These are phyloP conservation scores for Acanthopleura granulata DNA, from an alignment of 2,888 invertebrate species.

Conservation along the genomic window DNA sequence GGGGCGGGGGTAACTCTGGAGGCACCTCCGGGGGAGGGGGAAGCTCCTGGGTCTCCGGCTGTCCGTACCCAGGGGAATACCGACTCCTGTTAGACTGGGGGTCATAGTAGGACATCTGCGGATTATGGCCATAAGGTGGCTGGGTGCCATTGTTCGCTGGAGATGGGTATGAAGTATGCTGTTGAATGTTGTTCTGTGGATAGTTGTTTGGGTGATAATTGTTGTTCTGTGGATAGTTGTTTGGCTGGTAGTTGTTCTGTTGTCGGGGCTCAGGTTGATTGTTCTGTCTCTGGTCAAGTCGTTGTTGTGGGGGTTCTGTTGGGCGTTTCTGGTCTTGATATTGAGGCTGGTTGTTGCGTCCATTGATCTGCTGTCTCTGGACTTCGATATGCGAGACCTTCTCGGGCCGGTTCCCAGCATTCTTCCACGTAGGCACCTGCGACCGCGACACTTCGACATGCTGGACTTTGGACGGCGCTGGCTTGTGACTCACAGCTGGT, in stretches of 20 bases:
- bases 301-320: background rate
- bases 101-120: slow-evolving; percentile 29
- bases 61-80: slow-evolving; percentile 33
- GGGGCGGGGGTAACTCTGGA: slow-evolving; percentile 69
- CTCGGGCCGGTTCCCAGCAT: slow-evolving; percentile 41
- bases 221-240: background rate
- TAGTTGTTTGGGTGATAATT: background rate
- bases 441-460: background rate
- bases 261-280: background rate
- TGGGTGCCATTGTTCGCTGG: background rate
- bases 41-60: slow-evolving; percentile 29
- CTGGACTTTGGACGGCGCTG: slow-evolving; percentile 5
- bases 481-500: slow-evolving; percentile 19
- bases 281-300: background rate
- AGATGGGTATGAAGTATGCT: slow-evolving; percentile 2
- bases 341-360: slow-evolving; percentile 50
- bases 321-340: slow-evolving; percentile 33
- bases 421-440: slow-evolving; percentile 14
- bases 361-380: slow-evolving; percentile 38
- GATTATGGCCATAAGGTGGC: background rate
- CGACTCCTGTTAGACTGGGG: slow-evolving; percentile 30
- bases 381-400: slow-evolving; percentile 49
- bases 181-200: background rate
- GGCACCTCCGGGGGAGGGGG: slow-evolving; percentile 75
- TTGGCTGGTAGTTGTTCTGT: background rate